These are phyloP conservation scores for Microcebus murinus DNA, from an alignment of 2,113 vertebrate species.

Conservation along the genomic window DNA sequence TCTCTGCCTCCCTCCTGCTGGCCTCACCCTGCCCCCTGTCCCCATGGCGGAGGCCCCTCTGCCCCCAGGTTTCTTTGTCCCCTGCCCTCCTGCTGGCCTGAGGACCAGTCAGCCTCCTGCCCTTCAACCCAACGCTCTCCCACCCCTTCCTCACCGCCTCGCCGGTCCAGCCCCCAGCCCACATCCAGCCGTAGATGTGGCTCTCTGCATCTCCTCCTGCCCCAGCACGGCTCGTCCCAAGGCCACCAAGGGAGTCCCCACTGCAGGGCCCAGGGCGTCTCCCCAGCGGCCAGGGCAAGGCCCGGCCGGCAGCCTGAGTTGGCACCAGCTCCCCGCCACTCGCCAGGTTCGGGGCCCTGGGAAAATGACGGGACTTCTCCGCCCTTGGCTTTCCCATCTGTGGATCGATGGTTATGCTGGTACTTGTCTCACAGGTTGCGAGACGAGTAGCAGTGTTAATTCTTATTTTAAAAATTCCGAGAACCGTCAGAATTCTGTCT, in stretches of 20 bases:
- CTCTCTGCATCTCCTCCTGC: background rate
- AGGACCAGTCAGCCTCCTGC: background rate
- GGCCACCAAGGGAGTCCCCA: background rate
- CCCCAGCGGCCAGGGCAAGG: background rate
- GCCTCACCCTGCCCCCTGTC: accelerated
- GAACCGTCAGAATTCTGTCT: background rate
- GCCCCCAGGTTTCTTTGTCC: background rate
- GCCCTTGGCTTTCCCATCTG: background rate
- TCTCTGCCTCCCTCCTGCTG: background rate
- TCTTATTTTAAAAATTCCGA: background rate
- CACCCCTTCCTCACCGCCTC: background rate
- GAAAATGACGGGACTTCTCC: background rate
- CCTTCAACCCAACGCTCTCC: background rate
- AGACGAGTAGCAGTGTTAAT: background rate
- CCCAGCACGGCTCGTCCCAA: background rate
- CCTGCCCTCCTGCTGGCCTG: background rate
- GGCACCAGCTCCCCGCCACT: background rate
- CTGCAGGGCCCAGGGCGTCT: background rate
- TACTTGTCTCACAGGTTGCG: background rate
- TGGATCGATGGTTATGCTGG: background rate
- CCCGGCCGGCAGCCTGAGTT: background rate
- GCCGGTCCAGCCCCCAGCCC: no score
- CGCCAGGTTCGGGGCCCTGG: background rate
- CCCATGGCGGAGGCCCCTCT: background rate
- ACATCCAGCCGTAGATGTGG: background rate